A percentile compares a stretch with the other conserved stretches of the same genome.
Conservation (phyloP, 2,888 invertebrate genomes). For the Epinotia nisella region DNA sequence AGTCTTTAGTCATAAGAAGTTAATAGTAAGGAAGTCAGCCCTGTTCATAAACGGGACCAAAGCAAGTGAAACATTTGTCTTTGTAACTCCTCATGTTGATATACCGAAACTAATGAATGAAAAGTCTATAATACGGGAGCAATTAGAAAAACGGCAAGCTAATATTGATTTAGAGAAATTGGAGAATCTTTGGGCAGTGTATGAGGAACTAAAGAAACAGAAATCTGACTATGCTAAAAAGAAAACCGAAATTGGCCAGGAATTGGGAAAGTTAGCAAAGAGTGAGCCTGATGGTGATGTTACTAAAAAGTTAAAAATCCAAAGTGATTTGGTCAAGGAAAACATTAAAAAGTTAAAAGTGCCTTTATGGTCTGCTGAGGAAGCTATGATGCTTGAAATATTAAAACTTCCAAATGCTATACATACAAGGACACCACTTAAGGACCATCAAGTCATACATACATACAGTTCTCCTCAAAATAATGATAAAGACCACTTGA, state of each 20-base stretch:
- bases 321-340: conserved; percentile 83
- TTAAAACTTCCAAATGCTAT: conserved; percentile 89
- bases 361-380: conserved; percentile 89
- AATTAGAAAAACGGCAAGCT: conserved; percentile 83
- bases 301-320: conserved; percentile 82
- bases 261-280: conserved; percentile 77
- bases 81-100: conserved; percentile 88
- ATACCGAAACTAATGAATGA: conserved; percentile 84
- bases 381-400: conserved; percentile 86
- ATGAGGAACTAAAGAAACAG: conserved; percentile 80
- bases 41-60: conserved; percentile 88
- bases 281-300: conserved; percentile 66
- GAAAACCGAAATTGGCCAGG: conserved; percentile 75
- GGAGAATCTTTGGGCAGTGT: conserved; percentile 86
- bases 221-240: conserved; percentile 81
- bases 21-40: conserved; percentile 78
- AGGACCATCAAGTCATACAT: conserved; percentile 64
- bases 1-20: conserved; percentile 52
- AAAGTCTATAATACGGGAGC: conserved; percentile 77
- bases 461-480: conserved; percentile 59
- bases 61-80: conserved; percentile 87
- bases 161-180: conserved; percentile 83
- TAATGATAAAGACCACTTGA: conserved; percentile 79
- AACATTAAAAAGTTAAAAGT: conserved; percentile 87
- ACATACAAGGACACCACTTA: conserved; percentile 86